Evolutionary conservation across 2,113 vertebrate genomes (phyloP).

Genomic region (Cynopterus brachyotis): DNA sequence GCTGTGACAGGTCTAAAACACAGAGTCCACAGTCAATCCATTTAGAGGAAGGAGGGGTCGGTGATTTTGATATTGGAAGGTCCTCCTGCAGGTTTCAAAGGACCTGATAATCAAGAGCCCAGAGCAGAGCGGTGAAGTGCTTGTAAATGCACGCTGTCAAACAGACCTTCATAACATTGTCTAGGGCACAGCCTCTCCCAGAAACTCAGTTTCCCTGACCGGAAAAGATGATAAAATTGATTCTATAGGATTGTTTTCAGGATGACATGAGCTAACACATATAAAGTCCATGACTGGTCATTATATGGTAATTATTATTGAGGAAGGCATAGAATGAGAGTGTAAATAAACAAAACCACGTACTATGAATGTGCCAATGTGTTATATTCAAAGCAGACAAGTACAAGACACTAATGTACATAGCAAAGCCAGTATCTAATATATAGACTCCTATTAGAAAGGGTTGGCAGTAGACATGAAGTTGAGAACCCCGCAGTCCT

Average conservation of each 20-base stretch:
- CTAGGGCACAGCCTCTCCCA: neutral
- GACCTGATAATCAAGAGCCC: neutral
- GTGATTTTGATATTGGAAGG: slow-evolving; percentile 23
- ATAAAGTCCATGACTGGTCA: neutral
- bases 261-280: neutral
- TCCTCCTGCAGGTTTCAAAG: neutral
- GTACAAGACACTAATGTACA: neutral
- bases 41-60: neutral
- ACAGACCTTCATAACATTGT: neutral
- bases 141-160: neutral
- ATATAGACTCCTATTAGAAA: neutral
- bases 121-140: neutral
- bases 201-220: slow-evolving; percentile 35
- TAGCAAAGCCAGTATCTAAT: neutral
- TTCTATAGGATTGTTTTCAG: neutral
- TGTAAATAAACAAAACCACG: neutral
- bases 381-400: neutral
- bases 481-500: slow-evolving; percentile 11
- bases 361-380: neutral
- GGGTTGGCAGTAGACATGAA: neutral
- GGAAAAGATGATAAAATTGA: neutral
- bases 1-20: slow-evolving; percentile 1
- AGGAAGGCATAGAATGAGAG: neutral
- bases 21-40: neutral
- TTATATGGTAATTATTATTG: neutral